Conservation (phyloP, 2,113 vertebrate species). For the Alethe castanea region DNA sequence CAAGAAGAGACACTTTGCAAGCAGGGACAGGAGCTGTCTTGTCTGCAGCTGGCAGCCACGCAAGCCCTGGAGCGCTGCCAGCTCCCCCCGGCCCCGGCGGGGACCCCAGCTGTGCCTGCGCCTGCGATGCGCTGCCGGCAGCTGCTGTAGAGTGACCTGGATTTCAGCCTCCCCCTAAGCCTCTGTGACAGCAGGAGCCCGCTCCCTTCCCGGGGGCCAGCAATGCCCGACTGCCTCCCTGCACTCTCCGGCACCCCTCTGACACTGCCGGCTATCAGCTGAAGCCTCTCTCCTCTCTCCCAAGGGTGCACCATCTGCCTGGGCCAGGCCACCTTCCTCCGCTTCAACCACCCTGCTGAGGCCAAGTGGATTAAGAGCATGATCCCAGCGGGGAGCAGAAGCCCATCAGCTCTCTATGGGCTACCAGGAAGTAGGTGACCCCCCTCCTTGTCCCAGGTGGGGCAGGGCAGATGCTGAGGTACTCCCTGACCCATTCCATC, state of each 20-base stretch:
- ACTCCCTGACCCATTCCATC: background rate
- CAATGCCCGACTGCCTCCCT: background rate
- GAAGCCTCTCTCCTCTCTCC: background rate
- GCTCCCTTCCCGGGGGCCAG: background rate
- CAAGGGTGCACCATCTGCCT: slow-evolving; percentile 95
- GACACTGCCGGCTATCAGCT: background rate
- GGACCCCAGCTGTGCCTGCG: slow-evolving; percentile 44
- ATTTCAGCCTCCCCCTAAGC: slow-evolving; percentile 28
- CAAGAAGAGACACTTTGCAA: background rate
- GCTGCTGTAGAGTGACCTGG: slow-evolving; percentile 9
- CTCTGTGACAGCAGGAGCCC: background rate
- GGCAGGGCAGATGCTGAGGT: background rate
- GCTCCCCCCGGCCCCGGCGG: background rate
- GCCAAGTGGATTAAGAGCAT: slow-evolving; percentile 96
- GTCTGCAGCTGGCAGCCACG: slow-evolving; percentile 14
- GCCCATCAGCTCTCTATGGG: slow-evolving; percentile 37
- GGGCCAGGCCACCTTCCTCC: slow-evolving; percentile 91
- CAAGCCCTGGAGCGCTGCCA: background rate
- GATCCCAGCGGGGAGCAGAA: slow-evolving; percentile 78
- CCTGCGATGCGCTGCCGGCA: background rate
- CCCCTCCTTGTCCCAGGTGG: rapidly evolving
- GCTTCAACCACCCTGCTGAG: slow-evolving; percentile 96
- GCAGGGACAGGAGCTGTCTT: slow-evolving; percentile 28
- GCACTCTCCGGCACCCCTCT: rapidly evolving
- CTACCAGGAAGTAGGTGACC: slow-evolving; percentile 74